Conservation (phyloP, 2,888 invertebrate species). For the Micoletzkya japonica region DNA sequence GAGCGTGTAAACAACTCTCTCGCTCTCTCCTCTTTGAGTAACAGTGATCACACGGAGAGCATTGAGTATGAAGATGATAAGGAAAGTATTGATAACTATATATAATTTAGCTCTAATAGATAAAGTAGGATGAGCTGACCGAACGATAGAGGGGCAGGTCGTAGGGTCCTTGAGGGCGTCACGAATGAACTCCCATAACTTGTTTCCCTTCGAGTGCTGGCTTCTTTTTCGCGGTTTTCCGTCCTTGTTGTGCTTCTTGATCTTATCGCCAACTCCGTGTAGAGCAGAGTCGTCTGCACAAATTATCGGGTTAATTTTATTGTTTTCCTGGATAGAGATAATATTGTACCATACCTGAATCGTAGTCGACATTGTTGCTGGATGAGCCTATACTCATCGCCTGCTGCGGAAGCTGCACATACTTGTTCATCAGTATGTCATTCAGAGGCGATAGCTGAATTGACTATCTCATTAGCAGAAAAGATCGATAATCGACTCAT, state of each 20-base stretch:
- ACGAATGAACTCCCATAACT: slow-evolving; percentile 82
- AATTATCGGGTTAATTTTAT: not conserved
- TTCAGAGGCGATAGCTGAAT: slow-evolving; percentile 21
- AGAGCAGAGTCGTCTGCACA: slow-evolving; percentile 13
- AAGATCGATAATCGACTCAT: too few relatives aligned
- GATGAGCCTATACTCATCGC: slow-evolving; percentile 1
- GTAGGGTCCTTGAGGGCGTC: slow-evolving; percentile 78
- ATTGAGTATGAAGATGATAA: too few relatives aligned
- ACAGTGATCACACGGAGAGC: too few relatives aligned
- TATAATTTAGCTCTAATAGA: too few relatives aligned
- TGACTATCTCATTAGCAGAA: too few relatives aligned
- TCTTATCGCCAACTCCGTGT: slow-evolving; percentile 33
- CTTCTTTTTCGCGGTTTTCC: slow-evolving; percentile 62
- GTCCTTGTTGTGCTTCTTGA: slow-evolving; percentile 56
- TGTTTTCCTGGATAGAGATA: slow-evolving; percentile 3
- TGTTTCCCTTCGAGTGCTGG: slow-evolving; percentile 65
- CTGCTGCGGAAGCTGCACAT: slow-evolving; percentile 1
- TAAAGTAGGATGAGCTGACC: too few relatives aligned
- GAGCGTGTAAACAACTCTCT: too few relatives aligned
- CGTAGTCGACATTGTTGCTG: slow-evolving; percentile 7
- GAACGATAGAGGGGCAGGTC: slow-evolving; percentile 79
- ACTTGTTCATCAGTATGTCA: slow-evolving; percentile 25
- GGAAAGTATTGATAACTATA: too few relatives aligned
- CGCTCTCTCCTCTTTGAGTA: too few relatives aligned
- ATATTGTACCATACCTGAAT: not conserved